Evolutionary conservation across 2,113 vertebrate genomes (phyloP), one percentile per base, ranked within the genome.

Genomic region (Taxidea taxus): DNA sequence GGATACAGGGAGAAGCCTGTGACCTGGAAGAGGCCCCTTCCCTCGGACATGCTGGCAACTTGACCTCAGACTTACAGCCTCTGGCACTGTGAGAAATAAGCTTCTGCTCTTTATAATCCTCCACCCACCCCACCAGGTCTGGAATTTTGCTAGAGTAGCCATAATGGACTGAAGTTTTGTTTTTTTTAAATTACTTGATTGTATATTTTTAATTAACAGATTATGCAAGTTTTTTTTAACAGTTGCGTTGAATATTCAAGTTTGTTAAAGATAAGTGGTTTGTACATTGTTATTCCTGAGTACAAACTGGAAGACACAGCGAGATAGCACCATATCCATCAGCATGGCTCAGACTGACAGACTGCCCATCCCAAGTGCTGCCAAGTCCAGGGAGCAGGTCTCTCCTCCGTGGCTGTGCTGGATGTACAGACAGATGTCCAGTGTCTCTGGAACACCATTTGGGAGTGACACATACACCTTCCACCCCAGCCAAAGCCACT

Each of bases 41-140:
- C 10, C 7, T 0, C 0, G 2, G 13, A 27, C 15, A 14, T 20
- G 5, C 64, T 20, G 49, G 37, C 20, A 42, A 37, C 49, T 16
- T 66, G 20, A 29, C n/a, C 51, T 51, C 6, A 29, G 44, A 23
- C 60, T 47, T 31, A 20, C 31, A 83, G 78, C 4, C 21, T 70
- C 29, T 18, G 7, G 37, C 12, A 58, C 13, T 44, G 18, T 10
- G 49, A 83, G 20, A 58, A 72, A 20, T 58, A 58, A n/a, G 31
- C 42, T 56, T 78, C 88, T 91, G 29, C 21, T 70, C 11, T 44
- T 83, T 27, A 20, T 42, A 44, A 70, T 21, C 37, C 14, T 39
- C 27, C 25, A n/a, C 1, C 44, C 20, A 16, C 34, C 31, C 27
- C 16, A 11, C 18, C 18, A n/a, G 12, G 29, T 42, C 62, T n/a